Conservation (phyloP, 2,113 vertebrate species). For the Melanostigma gelatinosum region DNA sequence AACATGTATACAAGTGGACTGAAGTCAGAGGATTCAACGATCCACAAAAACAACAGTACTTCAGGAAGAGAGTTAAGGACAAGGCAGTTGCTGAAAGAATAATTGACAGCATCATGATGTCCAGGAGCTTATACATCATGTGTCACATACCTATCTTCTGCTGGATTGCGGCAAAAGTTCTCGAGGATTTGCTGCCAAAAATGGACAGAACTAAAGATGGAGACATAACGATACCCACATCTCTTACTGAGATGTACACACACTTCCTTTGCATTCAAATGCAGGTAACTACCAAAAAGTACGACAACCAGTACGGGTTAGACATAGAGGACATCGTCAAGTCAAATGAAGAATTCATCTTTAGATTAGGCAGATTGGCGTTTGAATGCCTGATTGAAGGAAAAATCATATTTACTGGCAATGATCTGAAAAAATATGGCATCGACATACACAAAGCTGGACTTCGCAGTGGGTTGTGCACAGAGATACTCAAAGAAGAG, state of each 20-base stretch:
- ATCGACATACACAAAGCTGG: conserved; percentile 18
- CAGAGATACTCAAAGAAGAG: conserved; percentile 47
- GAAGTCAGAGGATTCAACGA: conserved; percentile 60
- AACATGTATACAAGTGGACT: conserved; percentile 3
- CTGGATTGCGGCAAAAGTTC: conserved; percentile 39
- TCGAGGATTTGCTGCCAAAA: not conserved
- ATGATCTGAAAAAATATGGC: conserved; percentile 9
- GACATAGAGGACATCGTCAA: conserved; percentile 6
- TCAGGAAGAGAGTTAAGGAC: conserved; percentile 40
- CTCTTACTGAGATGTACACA: conserved; percentile 56
- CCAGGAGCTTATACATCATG: conserved; percentile 52
- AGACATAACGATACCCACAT: conserved; percentile 35
- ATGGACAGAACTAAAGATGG: not conserved
- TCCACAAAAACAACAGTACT: conserved; percentile 50
- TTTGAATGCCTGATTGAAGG: conserved; percentile 39
- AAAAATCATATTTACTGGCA: conserved; percentile 1
- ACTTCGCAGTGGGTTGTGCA: conserved; percentile 46
- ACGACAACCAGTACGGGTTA: not conserved
- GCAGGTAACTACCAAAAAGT: not conserved
- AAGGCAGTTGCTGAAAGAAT: conserved; percentile 23
- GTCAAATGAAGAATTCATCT: conserved; percentile 31
- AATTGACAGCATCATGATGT: conserved; percentile 7
- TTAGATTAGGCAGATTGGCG: conserved; percentile 47
- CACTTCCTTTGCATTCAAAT: conserved; percentile 45
- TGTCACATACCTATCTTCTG: conserved; percentile 62